phyloP scores from a whole-genome alignment of 2,888 invertebrate species.

The Fabriciana adippe region DNA sequence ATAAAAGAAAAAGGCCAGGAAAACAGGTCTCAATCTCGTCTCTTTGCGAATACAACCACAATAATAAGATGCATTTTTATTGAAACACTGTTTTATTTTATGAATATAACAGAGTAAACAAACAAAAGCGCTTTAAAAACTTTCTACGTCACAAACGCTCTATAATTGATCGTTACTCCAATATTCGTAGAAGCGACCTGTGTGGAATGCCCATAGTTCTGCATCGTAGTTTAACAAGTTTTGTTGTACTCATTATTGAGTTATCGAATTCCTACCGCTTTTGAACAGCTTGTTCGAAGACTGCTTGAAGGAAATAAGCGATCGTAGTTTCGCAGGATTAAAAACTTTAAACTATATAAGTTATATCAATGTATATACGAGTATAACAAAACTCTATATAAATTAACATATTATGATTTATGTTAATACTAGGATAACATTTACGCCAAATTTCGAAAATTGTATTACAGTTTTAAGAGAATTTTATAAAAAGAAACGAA shows the following conservation, averaged over 20 bases:
- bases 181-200: conserved; percentile 48
- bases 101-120: conserved; percentile 5
- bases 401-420: neutral
- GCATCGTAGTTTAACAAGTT: conserved; percentile 26
- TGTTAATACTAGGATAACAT: neutral
- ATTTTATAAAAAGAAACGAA: too few relatives aligned
- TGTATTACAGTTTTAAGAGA: too few relatives aligned
- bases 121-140: conserved; percentile 22
- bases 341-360: neutral
- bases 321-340: neutral
- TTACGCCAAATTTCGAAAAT: too few relatives aligned
- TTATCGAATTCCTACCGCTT: conserved; percentile 32
- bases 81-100: conserved; percentile 1
- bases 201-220: conserved; percentile 32
- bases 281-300: neutral
- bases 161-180: conserved; percentile 59
- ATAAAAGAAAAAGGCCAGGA: too few relatives aligned
- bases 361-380: neutral
- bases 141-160: conserved; percentile 48
- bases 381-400: too few relatives aligned
- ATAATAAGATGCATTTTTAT: too few relatives aligned
- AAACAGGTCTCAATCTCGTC: too few relatives aligned
- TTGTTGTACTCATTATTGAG: conserved; percentile 28
- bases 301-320: conserved; percentile 1
- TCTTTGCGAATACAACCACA: too few relatives aligned